Base-by-base conservation (phyloP, 1,140 invertebrate species). In the Philopotamus ludificatus region DNA sequence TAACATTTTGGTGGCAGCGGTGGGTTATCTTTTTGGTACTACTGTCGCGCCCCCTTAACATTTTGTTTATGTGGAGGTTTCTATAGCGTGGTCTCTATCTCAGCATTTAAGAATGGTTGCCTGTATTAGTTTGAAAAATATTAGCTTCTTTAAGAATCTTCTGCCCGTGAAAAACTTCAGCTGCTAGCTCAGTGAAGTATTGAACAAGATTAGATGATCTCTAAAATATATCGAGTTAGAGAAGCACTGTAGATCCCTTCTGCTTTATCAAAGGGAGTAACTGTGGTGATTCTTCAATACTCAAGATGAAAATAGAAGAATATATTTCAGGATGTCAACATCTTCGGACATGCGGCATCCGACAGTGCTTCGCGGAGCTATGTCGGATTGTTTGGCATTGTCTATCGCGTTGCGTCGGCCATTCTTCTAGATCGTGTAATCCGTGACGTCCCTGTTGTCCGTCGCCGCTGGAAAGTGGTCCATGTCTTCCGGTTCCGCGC, bases 401-500 rank as follows among this genome's bases (percentile, higher is more conserved):
- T 22, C 3, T 3, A 22, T 22, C 22, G 12, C n/a, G 22, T 15
- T 21, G 49, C n/a, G 20, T 15, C 22, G 10, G 9, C 10, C 15
- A 50, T 2, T 10, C 9, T 3, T 15, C 12, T 25, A 15, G 23
- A n/a, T 2, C 51, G 21, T 21, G 9, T 18, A 44, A 44, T 44
- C 18, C n/a, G 41, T 44, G 51, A 9, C 2, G 4, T 26, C 12
- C 50, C 51, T 54, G 18, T 28, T 12, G 23, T 34, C 18, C 45
- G 15, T 21, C 25, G n/a, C n/a, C 23, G n/a, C 20, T 9, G 23
- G n/a, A 7, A 60, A 47, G 57, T 60, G 44, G 22, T 60, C 57
- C 57, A 60, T 4, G 44, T 9, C 57, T 60, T 60, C 57, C 57
- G 44, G 25, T 47, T 47, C 15, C 15, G 44, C n/a, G n/a, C 26